Evolutionary conservation across 1,140 invertebrate genomes (phyloP), one percentile per base, ranked within the genome.

Genomic region (Nixonia krombeini): DNA sequence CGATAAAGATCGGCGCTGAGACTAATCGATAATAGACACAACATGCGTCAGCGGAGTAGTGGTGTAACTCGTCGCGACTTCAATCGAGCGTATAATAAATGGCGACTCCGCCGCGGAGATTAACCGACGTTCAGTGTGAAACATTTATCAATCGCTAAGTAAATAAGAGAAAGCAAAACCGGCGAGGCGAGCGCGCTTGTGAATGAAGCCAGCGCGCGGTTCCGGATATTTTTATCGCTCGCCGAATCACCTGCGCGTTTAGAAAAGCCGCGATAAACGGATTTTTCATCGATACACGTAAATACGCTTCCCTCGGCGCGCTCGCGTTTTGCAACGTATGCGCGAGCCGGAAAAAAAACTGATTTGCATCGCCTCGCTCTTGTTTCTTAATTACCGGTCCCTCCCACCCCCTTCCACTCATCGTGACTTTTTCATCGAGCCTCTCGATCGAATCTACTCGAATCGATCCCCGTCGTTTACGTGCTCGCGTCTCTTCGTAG

Each of bases 1-100:
- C 31, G 63, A 59, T 63, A 64, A 72, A 41, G 61, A 72, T 72
- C 69, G 13, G 47, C 42, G 61, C 55, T 52, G 55, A 46, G 42
- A 67, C 59, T 72, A 67, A 67, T 72, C 59, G 64, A 72, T 72
- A 72, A 71, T 66, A 63, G 42, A 28, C 55, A 58, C 58, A 52
- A 59, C 64, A 53, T 56, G 31, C 55, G 55, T 64, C 58, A 61
- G 33, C 51, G 62, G 40, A 28, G 49, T 44, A 61, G 44, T 41
- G 40, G 9, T 58, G 57, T 55, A 66, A 65, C 61, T 59, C 56
- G 28, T 57, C 56, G 50, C 23, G 23, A 18, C 31, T 56, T 58
- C 64, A 72, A 64, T 67, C 58, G 56, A 67, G 50, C 69, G 58
- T 59, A 50, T 65, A 65, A 72, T 68, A 68, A 68, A 72, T 72